These are phyloP conservation scores for Trinorchestia longiramus DNA, from an alignment of 1,140 invertebrate genomes.

Conservation along the genomic window DNA sequence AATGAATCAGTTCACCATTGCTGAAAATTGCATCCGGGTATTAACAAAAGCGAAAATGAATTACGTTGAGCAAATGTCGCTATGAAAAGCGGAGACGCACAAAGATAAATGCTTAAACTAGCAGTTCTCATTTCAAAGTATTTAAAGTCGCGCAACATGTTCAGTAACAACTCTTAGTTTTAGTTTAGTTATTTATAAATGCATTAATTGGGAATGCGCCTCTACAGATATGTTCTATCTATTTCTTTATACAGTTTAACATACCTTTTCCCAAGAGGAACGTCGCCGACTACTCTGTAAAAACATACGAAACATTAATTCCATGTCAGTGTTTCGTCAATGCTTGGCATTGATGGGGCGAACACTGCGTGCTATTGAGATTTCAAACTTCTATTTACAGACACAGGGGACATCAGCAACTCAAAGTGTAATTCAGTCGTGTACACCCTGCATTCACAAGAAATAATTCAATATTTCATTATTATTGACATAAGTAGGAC, in stretches of 20 bases:
- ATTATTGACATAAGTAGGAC: neutral
- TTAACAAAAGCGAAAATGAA: neutral
- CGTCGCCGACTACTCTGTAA: conserved; percentile 13
- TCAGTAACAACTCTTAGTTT: conserved; percentile 18
- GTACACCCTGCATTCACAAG: neutral
- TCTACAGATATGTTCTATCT: conserved; percentile 44
- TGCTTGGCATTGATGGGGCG: neutral
- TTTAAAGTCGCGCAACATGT: conserved; percentile 26
- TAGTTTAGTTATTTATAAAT: conserved; percentile 44
- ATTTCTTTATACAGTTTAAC: conserved; percentile 9
- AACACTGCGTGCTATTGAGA: neutral
- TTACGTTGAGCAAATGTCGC: neutral
- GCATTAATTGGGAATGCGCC: conserved; percentile 36
- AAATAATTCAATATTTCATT: neutral
- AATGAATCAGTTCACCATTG: neutral
- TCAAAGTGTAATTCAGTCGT: neutral
- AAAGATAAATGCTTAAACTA: neutral
- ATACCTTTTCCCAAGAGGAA: neutral
- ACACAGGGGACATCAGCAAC: neutral
- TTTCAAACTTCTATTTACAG: neutral
- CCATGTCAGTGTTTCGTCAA: conserved; percentile 2
- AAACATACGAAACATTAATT: conserved; percentile 36
- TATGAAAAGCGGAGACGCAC: neutral
- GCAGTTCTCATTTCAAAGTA: neutral
- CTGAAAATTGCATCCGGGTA: neutral